phyloP scores from a whole-genome alignment of 2,797 vertebrate species.

The Myioborus melanocephalus region DNA sequence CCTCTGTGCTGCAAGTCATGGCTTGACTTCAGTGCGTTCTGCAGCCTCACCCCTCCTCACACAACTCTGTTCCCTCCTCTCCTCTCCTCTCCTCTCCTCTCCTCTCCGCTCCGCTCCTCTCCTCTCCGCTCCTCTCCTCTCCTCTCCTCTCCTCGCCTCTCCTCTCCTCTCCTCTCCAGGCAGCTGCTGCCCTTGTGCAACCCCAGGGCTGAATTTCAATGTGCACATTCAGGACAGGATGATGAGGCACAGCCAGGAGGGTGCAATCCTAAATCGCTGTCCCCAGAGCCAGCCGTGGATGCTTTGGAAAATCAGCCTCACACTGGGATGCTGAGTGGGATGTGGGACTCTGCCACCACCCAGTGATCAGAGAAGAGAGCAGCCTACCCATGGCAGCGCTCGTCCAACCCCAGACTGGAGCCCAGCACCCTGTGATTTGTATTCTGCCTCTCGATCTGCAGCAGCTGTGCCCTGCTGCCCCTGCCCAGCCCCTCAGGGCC shows the following conservation, averaged over 20 bases:
- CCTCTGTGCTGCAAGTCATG: not conserved
- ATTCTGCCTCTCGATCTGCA: not conserved
- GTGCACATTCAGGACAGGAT: fast-evolving
- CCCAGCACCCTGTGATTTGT: not conserved
- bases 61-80: not conserved
- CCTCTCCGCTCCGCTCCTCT: not conserved
- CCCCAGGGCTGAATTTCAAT: fast-evolving
- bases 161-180: fast-evolving
- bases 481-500: not conserved
- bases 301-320: not conserved
- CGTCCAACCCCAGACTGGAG: fast-evolving
- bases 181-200: not conserved
- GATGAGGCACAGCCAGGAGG: fast-evolving
- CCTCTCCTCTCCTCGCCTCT: fast-evolving
- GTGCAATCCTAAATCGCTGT: not conserved
- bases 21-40: not conserved
- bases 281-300: fast-evolving
- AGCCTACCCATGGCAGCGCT: not conserved
- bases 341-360: slow-evolving; percentile 28
- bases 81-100: fast-evolving
- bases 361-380: not conserved
- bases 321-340: not conserved
- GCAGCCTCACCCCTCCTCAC: not conserved
- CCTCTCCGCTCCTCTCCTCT: fast-evolving
- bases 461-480: not conserved